Percentiles rank a stretch among this genome's conserved stretches.
phyloP scores from a whole-genome alignment of 2,888 invertebrate genomes.

The Orgyia antiqua region DNA sequence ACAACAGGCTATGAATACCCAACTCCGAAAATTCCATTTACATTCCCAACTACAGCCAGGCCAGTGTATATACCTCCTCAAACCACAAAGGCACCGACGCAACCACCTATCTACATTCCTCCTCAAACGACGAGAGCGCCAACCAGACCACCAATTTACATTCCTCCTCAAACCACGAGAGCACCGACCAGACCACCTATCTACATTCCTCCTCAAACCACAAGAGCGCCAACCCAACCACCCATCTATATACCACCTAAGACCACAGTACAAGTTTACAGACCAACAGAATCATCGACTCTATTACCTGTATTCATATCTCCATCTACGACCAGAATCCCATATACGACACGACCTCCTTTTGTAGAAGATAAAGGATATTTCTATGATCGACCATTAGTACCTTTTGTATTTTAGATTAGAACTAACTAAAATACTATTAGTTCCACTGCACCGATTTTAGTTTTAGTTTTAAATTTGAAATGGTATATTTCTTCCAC shows the following conservation, averaged over 20 bases:
- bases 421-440: too few species aligned
- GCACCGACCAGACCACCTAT: constrained; percentile 15
- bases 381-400: constrained; percentile 63
- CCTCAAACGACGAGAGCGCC: constrained; percentile 15
- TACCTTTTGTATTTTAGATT: constrained; percentile 63
- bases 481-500: background rate
- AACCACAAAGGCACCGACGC: constrained; percentile 20
- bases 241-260: constrained; percentile 19
- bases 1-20: constrained; percentile 51
- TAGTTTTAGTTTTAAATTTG: too few species aligned
- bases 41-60: constrained; percentile 30
- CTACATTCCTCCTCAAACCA: constrained; percentile 15
- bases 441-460: constrained; percentile 17
- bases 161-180: constrained; percentile 13
- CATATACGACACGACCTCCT: constrained; percentile 50
- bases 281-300: constrained; percentile 19
- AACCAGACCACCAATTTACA: constrained; percentile 14
- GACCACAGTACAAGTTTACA: constrained; percentile 1
- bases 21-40: constrained; percentile 40
- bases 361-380: constrained; percentile 60
- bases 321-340: constrained; percentile 34
- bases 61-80: constrained; percentile 26
- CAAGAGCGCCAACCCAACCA: constrained; percentile 13
- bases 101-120: constrained; percentile 16
- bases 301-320: constrained; percentile 28